Base-by-base conservation (phyloP, 2,888 invertebrate species). In the Apocheima hispidaria region DNA sequence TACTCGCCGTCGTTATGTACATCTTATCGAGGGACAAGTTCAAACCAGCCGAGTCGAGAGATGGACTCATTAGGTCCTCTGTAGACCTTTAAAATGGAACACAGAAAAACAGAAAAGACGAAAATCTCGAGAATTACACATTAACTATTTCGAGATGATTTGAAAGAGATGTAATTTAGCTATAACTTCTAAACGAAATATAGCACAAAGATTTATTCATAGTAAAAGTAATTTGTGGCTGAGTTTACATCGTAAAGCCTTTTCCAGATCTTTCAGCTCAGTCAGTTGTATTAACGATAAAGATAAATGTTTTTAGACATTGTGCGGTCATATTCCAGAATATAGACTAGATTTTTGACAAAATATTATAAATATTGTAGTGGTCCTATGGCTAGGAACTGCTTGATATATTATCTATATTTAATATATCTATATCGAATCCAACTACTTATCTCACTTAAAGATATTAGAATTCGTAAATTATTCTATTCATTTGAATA, bases 1-100 rank as follows among this genome's bases (percentile, higher is more conserved):
- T 95, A 66, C 93, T 94, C 66, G 94, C 95, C 63, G 90, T 96
- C 74, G 93, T 95, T 82, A 94, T 94, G 79, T 95, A 95, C 86
- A 94, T 95, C 78, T 87, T 94, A 69, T 94, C 94, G 73, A 91
- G 94, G 71, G 93, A 94, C 81, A 94, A 94, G 79, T 94, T 92
- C 76, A 86, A 87, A 63, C 78, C 83, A 21, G 78, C 84, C 73
- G 94, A 87, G 83, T 86, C 82, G 71, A 84, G 83, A 61, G 87
- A 82, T 51, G 77, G 79, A 41, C 84, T 94, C 66, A 93, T 95
- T 78, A 90, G 94, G 71, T 90, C 90, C 51, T 93, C 94, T 26
- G 94, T 94, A 61, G 94, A 94, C 78, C 86, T 94, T 73, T 94
- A 93, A 83, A 87, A 60, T 18, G 23, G 2, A 23, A 1, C n/a